Evolutionary conservation across 2,888 invertebrate genomes (phyloP).

Genomic region (Leptinotarsa rubiginosa): DNA sequence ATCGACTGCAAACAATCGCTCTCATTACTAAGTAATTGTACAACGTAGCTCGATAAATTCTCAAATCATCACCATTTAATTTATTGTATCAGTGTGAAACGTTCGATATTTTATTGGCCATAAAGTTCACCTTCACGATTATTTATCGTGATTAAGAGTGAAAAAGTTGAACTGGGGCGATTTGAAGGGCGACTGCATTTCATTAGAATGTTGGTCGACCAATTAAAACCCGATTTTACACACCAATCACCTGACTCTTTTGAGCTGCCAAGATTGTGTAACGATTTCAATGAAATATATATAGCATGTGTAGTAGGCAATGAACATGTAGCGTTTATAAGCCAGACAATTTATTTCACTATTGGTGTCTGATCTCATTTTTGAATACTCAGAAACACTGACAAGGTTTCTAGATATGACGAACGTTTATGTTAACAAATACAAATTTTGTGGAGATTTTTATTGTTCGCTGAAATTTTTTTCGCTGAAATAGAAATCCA

Average conservation of each 20-base stretch:
- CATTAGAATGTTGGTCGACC: constrained; percentile 53
- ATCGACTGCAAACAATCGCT: not conserved
- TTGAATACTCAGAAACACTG: not conserved
- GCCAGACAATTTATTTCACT: not conserved
- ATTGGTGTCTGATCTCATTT: not conserved
- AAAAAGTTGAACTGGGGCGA: constrained; percentile 51
- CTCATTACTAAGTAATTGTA: not conserved
- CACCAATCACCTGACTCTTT: constrained; percentile 47
- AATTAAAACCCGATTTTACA: constrained; percentile 51
- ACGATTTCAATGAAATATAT: constrained; percentile 24
- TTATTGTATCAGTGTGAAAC: constrained; percentile 19
- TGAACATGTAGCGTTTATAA: constrained; percentile 6
- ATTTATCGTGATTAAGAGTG: constrained; percentile 43
- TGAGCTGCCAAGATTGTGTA: constrained; percentile 30
- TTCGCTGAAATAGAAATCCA: too few relatives aligned
- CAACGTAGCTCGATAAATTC: not conserved
- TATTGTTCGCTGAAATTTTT: too few relatives aligned
- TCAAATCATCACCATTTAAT: constrained; percentile 3
- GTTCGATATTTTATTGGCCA: constrained; percentile 45
- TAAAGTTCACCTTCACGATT: constrained; percentile 40
- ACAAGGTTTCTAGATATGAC: too few relatives aligned
- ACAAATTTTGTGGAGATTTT: too few relatives aligned
- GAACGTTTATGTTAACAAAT: too few relatives aligned
- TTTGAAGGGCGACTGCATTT: constrained; percentile 52
- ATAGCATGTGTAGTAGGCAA: constrained; percentile 3